These are phyloP conservation scores for Nebria salina DNA, from an alignment of 2,888 invertebrate genomes.

Conservation along the genomic window DNA sequence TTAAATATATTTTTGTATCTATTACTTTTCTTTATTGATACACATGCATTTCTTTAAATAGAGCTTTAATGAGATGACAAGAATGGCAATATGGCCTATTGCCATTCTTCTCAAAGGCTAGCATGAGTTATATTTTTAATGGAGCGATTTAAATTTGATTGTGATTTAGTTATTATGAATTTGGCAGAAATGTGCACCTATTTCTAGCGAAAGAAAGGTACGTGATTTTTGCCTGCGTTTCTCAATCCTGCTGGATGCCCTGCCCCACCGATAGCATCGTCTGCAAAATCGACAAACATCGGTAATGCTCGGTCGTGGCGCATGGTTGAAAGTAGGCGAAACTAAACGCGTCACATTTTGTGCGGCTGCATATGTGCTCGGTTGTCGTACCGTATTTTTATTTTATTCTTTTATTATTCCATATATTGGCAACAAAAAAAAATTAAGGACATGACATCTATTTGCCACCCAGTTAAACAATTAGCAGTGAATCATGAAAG, in stretches of 20 bases:
- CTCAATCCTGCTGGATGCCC: slow-evolving; percentile 20
- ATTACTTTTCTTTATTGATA: too few species aligned
- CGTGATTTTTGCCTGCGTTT: slow-evolving; percentile 20
- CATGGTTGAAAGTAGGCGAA: slow-evolving; percentile 35
- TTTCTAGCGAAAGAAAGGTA: neutral
- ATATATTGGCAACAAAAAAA: neutral
- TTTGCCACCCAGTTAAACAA: neutral
- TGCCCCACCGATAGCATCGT: slow-evolving; percentile 18
- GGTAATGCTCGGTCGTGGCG: slow-evolving; percentile 29
- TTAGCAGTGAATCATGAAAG: slow-evolving; percentile 19
- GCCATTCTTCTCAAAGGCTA: too few species aligned
- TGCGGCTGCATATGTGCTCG: slow-evolving; percentile 26
- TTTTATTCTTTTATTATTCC: slow-evolving; percentile 1
- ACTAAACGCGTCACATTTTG: slow-evolving; percentile 30
- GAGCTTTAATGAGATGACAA: too few species aligned
- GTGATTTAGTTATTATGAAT: neutral
- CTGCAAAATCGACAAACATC: slow-evolving; percentile 30
- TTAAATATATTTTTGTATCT: too few species aligned
- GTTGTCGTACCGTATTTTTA: slow-evolving; percentile 20
- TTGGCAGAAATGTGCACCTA: neutral
- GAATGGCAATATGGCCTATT: too few species aligned
- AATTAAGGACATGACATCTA: slow-evolving; percentile 34
- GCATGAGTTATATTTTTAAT: too few species aligned
- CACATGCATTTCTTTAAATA: too few species aligned
- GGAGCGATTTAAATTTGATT: neutral